phyloP scores from a whole-genome alignment of 2,888 invertebrate genomes.

The Rhopalosiphum nymphaeae region DNA sequence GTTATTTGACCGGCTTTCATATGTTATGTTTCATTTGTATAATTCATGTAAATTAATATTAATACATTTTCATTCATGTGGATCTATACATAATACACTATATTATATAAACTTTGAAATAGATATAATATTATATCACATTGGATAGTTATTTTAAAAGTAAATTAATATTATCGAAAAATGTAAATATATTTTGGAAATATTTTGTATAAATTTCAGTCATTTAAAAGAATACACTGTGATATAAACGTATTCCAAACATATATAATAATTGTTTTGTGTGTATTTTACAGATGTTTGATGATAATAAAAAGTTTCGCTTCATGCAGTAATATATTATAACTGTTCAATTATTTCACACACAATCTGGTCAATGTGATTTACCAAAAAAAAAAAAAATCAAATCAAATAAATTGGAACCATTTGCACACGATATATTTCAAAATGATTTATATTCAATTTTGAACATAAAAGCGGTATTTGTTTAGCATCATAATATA shows the following conservation, averaged over 20 bases:
- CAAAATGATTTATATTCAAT: conserved; percentile 32
- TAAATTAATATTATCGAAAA: not conserved
- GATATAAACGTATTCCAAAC: not conserved
- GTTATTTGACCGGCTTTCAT: not conserved
- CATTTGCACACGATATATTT: not conserved
- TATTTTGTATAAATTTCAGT: not conserved
- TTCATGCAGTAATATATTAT: not conserved
- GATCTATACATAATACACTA: not conserved
- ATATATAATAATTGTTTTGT: not conserved
- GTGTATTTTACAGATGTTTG: not conserved
- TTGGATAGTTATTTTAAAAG: not conserved
- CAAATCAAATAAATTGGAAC: not conserved
- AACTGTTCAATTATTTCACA: not conserved
- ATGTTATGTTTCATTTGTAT: not conserved
- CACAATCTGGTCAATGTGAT: not conserved
- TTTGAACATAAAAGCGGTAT: not conserved
- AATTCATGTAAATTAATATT: not conserved
- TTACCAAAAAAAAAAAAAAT: too few relatives aligned
- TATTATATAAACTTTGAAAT: not conserved
- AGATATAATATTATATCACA: not conserved
- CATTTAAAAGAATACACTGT: not conserved
- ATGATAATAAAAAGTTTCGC: not conserved
- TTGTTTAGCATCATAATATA: not conserved
- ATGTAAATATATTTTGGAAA: not conserved
- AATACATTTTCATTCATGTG: not conserved